Evolutionary conservation across 2,113 vertebrate species (phyloP).

Genomic region (Pandion haliaetus): DNA sequence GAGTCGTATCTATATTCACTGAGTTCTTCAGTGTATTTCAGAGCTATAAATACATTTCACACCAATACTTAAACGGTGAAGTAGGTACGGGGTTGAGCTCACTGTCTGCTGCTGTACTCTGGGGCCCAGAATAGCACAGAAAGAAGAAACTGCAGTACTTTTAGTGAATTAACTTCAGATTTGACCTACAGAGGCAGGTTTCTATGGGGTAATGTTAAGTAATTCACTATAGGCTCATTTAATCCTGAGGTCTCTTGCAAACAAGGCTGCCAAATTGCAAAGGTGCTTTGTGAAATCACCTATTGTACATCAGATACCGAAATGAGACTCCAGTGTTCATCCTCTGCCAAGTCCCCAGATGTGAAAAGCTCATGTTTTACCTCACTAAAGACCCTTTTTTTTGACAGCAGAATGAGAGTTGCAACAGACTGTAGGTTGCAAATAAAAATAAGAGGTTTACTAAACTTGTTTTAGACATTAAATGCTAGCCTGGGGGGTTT

Average conservation of each 20-base stretch:
- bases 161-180: background rate
- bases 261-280: background rate
- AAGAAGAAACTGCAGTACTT: background rate
- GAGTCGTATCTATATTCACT: background rate
- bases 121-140: background rate
- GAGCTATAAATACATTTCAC: background rate
- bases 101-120: background rate
- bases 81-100: background rate
- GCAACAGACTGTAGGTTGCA: background rate
- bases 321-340: constrained; percentile 11
- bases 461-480: constrained; percentile 21
- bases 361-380: constrained; percentile 14
- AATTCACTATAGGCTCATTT: background rate
- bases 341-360: background rate
- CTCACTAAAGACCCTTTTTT: background rate
- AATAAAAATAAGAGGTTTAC: constrained; percentile 14
- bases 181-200: background rate
- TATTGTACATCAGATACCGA: background rate
- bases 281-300: constrained; percentile 31
- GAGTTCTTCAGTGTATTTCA: background rate
- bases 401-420: background rate
- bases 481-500: background rate
- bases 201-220: background rate
- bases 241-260: background rate
- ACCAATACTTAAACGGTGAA: background rate